phyloP scores from a whole-genome alignment of 2,113 vertebrate genomes.

The Noturus placidus region DNA sequence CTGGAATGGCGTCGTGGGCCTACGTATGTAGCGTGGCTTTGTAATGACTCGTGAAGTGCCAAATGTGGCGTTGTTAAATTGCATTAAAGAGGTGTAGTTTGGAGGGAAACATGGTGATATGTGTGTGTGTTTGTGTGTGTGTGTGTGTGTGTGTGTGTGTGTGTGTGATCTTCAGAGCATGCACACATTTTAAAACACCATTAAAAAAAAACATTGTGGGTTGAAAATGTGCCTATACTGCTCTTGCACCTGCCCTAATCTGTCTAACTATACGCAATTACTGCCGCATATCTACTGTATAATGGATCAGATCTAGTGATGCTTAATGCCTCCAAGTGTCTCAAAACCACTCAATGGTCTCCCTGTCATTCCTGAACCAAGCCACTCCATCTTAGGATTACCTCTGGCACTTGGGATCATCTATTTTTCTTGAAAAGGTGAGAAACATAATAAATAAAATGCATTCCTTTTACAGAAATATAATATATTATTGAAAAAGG shows the following conservation, averaged over 20 bases:
- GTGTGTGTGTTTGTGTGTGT: not conserved
- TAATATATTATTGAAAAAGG: not conserved
- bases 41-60: slow-evolving; percentile 56
- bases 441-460: not conserved
- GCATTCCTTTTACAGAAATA: not conserved
- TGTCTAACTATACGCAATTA: not conserved
- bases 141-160: not conserved
- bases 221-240: not conserved
- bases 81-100: slow-evolving; percentile 55
- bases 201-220: not conserved
- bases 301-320: not conserved
- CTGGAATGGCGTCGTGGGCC: not conserved
- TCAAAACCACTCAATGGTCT: not conserved
- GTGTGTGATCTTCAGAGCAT: slow-evolving; percentile 5
- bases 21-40: slow-evolving; percentile 25
- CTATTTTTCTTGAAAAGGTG: not conserved
- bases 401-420: not conserved
- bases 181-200: not conserved
- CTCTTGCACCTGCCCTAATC: not conserved
- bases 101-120: slow-evolving; percentile 21
- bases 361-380: not conserved
- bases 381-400: not conserved
- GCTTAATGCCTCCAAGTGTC: not conserved
- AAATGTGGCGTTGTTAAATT: slow-evolving; percentile 61
- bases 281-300: not conserved